Evolutionary conservation across 1,140 invertebrate genomes (phyloP).

Genomic region (Batillaria attramentaria): DNA sequence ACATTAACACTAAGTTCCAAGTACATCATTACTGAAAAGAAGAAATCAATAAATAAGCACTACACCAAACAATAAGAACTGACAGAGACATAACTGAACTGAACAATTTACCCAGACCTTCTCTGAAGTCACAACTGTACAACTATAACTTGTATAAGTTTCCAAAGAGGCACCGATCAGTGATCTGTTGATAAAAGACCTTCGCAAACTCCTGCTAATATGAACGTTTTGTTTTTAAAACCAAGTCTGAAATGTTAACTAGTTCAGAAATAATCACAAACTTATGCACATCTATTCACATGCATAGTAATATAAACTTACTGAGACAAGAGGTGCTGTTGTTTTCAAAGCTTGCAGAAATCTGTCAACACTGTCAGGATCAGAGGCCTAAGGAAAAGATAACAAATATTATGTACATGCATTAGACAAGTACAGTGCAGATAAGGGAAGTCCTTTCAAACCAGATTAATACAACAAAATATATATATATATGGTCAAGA

Average conservation of each 20-base stretch:
- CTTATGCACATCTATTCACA: not conserved
- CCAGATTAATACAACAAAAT: not conserved
- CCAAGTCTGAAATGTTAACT: not conserved
- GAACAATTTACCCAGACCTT: too few relatives aligned
- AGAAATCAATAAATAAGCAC: not conserved
- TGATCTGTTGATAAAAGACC: too few relatives aligned
- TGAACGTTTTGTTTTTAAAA: not conserved
- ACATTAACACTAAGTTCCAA: constrained; percentile 1
- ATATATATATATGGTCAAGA: not conserved
- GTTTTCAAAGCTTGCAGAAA: constrained; percentile 88
- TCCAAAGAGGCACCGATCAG: too few relatives aligned
- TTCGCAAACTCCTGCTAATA: too few relatives aligned
- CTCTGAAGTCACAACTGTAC: too few relatives aligned
- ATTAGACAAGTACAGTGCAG: too few relatives aligned
- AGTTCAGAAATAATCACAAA: not conserved
- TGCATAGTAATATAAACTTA: constrained; percentile 74
- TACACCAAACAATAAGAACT: not conserved
- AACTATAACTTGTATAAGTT: too few relatives aligned
- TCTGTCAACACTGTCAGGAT: constrained; percentile 84
- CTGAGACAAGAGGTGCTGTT: constrained; percentile 89
- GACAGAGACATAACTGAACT: not conserved
- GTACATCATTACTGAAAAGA: too few relatives aligned
- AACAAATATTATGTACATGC: not conserved
- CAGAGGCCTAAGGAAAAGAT: constrained; percentile 73
- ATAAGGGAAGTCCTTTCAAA: not conserved